Base-by-base conservation (phyloP, 2,797 vertebrate genomes). In the Danio tinwini region DNA sequence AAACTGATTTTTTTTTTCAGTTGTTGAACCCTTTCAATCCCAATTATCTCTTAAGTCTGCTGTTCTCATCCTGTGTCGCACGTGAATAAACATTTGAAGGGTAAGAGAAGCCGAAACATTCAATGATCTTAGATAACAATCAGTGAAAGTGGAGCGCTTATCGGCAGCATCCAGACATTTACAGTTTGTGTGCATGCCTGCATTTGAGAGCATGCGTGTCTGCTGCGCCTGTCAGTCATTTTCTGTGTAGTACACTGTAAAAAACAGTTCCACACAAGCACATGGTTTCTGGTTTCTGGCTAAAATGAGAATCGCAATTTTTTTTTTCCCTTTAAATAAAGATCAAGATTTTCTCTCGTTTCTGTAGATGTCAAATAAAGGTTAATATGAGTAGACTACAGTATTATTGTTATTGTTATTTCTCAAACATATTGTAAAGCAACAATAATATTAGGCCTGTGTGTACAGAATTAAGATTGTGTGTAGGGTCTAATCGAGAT, bases 1-100 rank as follows among this genome's bases (percentile, higher is more conserved):
- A 87, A 77, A 45, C 40, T 56, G 37, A 40, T 61, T 52, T 9
- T 14, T 68, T 40, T 50, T 56, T 14, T 47, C 10, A 44, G 58
- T 72, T 55, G 39, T 80, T 49, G 19, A 80, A 73, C 59, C 68
- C 49, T 55, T 80, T 72, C 49, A 80, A 40, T 73, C 59, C 16
- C 21, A 80, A 10, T 16, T 76, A 84, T 86, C 74, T 81, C 52
- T 78, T n/a, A 58, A 14, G 19, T 68, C 45, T 58, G 14, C 74
- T 39, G 49, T 7, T 71, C 58, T 63, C 45, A 67, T 64, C 55
- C 47, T 82, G 69, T 83, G 70, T 87, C 7, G 29, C 65, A 80
- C 76, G 49, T 81, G 56, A 68, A 81, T 68, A 81, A 74, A 81
- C 65, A 76, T 76, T 80, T 64, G 40, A 53, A 44, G 14, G 39